Evolutionary conservation across 2,888 invertebrate species (phyloP), one percentile per base, ranked within the genome.

Genomic region (Acheta domesticus): DNA sequence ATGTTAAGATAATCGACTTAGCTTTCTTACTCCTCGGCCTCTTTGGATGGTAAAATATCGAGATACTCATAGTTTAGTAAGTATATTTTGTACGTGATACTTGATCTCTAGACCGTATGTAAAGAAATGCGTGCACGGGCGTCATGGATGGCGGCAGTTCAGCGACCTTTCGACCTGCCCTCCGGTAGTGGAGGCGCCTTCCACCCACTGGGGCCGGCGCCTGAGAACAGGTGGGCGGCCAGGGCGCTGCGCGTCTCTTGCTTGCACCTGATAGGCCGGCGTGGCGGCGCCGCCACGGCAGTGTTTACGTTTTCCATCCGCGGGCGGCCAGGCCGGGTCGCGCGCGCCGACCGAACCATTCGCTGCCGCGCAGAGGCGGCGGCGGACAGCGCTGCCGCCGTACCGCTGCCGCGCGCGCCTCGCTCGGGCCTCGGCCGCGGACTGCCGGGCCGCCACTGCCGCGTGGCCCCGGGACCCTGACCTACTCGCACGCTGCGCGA

Each of bases 141-240:
- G 36, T 36, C 36, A 36, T 36, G 36, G 36, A 36, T 36, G 5
- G 36, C 62, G 8, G 62, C 14, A n/a, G 62, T 14, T 62, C 62
- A 62, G 62, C 62, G 62, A 62, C 62, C 62, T 62, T n/a, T 19
- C 14, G 62, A 62, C n/a, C 16, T 16, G 8, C 62, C n/a, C 62
- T 14, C 62, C 16, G 62, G 62, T 14, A n/a, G 14, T 14, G 62
- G 62, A 19, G 62, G 62, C n/a, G 14, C 16, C n/a, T 19, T 14
- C 16, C 62, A 8, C 16, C n/a, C 16, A 14, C 16, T n/a, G 14
- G 62, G 62, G 62, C 62, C 62, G n/a, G 62, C 62, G 16, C 16
- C 62, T n/a, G 62, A n/a, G 62, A 62, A 62, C 62, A 62, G 62
- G 62, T 62, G 62, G 62, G 62, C 87, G 87, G 88, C 83, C 83